phyloP scores from a whole-genome alignment of 2,888 invertebrate species.

The Rotaria sp. region DNA sequence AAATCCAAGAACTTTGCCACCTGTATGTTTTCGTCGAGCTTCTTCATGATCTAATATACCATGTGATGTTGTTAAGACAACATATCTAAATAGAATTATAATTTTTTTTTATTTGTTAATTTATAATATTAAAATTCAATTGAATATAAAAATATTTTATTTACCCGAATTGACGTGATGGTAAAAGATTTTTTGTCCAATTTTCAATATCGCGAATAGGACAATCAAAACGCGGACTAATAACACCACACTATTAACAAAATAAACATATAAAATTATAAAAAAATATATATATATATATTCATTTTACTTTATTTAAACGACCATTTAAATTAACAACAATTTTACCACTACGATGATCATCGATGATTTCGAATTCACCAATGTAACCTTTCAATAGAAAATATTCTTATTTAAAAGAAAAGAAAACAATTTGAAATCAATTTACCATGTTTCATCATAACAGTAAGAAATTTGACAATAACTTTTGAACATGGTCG shows the following conservation, averaged over 20 bases:
- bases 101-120: neutral
- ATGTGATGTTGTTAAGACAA: slow-evolving; percentile 95
- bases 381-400: slow-evolving; percentile 71
- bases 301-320: slow-evolving; percentile 69
- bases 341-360: slow-evolving; percentile 96
- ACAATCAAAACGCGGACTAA: slow-evolving; percentile 94
- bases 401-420: neutral
- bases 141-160: slow-evolving; percentile 47
- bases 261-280: too few species aligned
- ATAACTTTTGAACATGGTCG: slow-evolving; percentile 98
- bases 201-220: slow-evolving; percentile 90
- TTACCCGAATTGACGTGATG: slow-evolving; percentile 98
- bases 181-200: slow-evolving; percentile 92
- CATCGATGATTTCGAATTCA: slow-evolving; percentile 98
- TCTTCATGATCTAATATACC: slow-evolving; percentile 99
- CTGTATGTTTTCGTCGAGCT: slow-evolving; percentile 97
- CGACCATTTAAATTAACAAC: slow-evolving; percentile 96
- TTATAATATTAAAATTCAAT: neutral
- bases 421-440: too few species aligned
- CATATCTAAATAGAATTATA: slow-evolving; percentile 65
- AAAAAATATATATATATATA: too few species aligned
- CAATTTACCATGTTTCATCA: slow-evolving; percentile 86
- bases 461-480: slow-evolving; percentile 93
- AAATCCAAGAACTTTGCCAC: slow-evolving; percentile 99
- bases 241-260: slow-evolving; percentile 75